Base-by-base conservation (phyloP, 2,888 invertebrate genomes). In the Chaitophorus viminalis region DNA sequence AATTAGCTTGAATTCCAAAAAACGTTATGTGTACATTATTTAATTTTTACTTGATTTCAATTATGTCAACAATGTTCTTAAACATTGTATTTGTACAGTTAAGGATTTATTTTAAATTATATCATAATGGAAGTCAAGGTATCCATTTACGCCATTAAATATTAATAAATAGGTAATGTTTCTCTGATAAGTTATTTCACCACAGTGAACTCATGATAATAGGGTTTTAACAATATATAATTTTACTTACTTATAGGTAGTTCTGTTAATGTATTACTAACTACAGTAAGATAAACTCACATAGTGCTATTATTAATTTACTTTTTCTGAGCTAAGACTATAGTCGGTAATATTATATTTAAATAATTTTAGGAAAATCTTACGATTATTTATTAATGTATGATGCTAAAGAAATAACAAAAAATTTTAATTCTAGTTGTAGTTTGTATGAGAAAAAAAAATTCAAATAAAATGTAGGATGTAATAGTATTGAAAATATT, bases 111-210 rank as follows among this genome's bases (percentile, higher is more conserved):
- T 46, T 14, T 46, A 3, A 21, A 3, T 21, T 25, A 25, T 8
- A 25, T 60, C 6, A 3, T 25, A 60, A 18, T 21, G 60, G 4
- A 21, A 60, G 21, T 78, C n/a, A 33, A 60, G 25, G 14, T 78
- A 78, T 60, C 78, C 60, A 60, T 60, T 78, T 78, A 78, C 17
- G 25, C 33, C 14, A 60, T 78, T 33, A 78, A 60, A 78, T 78
- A 78, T 60, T 78, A 78, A 77, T 77, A 77, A 52, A 78, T 11
- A 78, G 54, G 78, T n/a, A n/a, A n/a, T n/a, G n/a, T n/a, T n/a
- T n/a, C n/a, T n/a, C n/a, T n/a, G n/a, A n/a, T n/a, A n/a, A n/a
- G n/a, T n/a, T 78, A 33, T 60, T 54, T 33, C 78, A 60, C 68
- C n/a, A 39, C n/a, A 33, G 17, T 36, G 54, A 77, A 60, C 60